Conservation (phyloP, 2,888 invertebrate species). For the Isotomurus palustris region DNA sequence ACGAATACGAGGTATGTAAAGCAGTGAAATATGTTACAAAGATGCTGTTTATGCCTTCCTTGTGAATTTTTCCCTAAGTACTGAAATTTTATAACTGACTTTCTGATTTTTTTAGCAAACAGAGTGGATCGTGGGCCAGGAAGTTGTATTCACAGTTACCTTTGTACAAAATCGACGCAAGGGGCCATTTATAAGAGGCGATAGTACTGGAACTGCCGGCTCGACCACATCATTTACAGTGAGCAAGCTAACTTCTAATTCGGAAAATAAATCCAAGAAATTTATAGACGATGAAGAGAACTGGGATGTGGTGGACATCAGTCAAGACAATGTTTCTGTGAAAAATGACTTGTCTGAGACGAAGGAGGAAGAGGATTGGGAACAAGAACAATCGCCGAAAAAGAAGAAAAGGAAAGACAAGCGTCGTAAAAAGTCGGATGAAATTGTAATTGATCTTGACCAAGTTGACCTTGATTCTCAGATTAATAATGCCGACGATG, state of each 20-base stretch:
- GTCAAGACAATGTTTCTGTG: background rate
- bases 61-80: too few relatives aligned
- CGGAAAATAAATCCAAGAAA: background rate
- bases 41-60: background rate
- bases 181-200: constrained; percentile 20
- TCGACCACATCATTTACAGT: background rate
- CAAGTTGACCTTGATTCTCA: too few relatives aligned
- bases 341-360: background rate
- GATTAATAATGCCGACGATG: background rate
- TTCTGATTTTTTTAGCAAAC: constrained; percentile 5
- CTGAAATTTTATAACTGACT: background rate
- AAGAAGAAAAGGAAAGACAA: background rate
- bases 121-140: constrained; percentile 22
- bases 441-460: background rate
- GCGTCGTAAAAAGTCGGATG: background rate
- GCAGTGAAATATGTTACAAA: background rate
- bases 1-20: constrained; percentile 18
- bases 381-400: background rate
- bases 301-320: background rate
- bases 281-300: background rate
- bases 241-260: too few relatives aligned
- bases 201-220: constrained; percentile 3
- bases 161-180: constrained; percentile 26
- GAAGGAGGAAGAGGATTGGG: background rate
- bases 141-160: constrained; percentile 15